Evolutionary conservation across 2,888 invertebrate genomes (phyloP).

Genomic region (Ommatoiulus sabulosus): DNA sequence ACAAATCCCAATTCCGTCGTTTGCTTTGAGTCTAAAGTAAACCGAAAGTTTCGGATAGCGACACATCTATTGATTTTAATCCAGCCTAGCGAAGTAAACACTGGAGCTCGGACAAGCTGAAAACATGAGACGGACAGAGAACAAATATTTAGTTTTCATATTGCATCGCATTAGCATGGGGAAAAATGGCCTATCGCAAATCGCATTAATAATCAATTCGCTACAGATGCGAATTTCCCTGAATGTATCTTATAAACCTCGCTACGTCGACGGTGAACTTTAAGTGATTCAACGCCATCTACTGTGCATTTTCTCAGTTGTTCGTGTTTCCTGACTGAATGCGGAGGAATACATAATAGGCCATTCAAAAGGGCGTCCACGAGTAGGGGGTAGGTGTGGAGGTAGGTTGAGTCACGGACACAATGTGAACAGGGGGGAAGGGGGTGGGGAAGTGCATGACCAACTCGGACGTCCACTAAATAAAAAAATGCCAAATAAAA

Average conservation of each 20-base stretch:
- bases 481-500: no score
- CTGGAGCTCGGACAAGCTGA: neutral
- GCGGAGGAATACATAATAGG: neutral
- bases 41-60: constrained; percentile 27
- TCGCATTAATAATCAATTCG: neutral
- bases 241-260: neutral
- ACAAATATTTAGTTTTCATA: constrained; percentile 20
- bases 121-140: neutral
- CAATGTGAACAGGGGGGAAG: no score
- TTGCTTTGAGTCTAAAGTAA: constrained; percentile 36
- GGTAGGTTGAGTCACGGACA: neutral
- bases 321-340: neutral
- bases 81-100: neutral
- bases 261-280: neutral
- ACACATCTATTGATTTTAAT: constrained; percentile 30
- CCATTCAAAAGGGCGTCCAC: no score
- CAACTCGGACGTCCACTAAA: no score
- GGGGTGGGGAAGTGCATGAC: no score
- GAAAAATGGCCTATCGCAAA: neutral
- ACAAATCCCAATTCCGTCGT: constrained; percentile 40
- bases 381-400: neutral
- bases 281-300: neutral
- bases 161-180: neutral
- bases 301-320: no score
- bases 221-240: neutral